phyloP scores from a whole-genome alignment of 2,797 vertebrate species.

The Sebastes hopkinsi region DNA sequence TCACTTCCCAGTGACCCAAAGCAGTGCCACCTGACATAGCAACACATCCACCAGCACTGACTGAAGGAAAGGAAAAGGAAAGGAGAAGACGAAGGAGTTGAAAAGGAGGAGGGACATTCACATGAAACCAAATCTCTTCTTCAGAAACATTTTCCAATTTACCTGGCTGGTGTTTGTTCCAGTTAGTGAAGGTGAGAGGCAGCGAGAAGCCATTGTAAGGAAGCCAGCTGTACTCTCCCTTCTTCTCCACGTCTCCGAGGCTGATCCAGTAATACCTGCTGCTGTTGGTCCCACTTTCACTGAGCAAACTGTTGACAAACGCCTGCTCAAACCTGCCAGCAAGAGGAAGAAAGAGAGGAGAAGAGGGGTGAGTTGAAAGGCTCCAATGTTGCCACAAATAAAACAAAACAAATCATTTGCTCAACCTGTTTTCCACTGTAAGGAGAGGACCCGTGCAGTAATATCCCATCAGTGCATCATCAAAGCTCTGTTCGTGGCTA shows the following conservation, averaged over 20 bases:
- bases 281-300: slow-evolving; percentile 71
- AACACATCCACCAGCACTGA: slow-evolving; percentile 88
- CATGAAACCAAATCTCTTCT: neutral
- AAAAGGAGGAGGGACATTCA: neutral
- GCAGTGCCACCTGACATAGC: slow-evolving; percentile 83
- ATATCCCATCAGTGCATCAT: slow-evolving; percentile 87
- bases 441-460: slow-evolving; percentile 90
- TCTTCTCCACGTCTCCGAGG: slow-evolving; percentile 83
- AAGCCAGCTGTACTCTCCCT: slow-evolving; percentile 89
- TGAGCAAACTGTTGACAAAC: slow-evolving; percentile 92
- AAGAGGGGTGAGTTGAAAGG: neutral
- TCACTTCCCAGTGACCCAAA: slow-evolving; percentile 92
- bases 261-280: slow-evolving; percentile 90
- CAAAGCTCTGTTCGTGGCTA: slow-evolving; percentile 84
- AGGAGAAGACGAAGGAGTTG: neutral
- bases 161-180: slow-evolving; percentile 93
- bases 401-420: neutral
- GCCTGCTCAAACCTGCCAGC: slow-evolving; percentile 92
- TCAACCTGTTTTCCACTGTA: slow-evolving; percentile 90
- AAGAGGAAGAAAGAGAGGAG: neutral
- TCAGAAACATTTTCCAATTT: neutral
- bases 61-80: neutral
- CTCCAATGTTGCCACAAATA: neutral
- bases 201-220: slow-evolving; percentile 53
- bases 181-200: slow-evolving; percentile 87